Conservation (phyloP, 2,113 vertebrate genomes). For the Recurvirostra avosetta region DNA sequence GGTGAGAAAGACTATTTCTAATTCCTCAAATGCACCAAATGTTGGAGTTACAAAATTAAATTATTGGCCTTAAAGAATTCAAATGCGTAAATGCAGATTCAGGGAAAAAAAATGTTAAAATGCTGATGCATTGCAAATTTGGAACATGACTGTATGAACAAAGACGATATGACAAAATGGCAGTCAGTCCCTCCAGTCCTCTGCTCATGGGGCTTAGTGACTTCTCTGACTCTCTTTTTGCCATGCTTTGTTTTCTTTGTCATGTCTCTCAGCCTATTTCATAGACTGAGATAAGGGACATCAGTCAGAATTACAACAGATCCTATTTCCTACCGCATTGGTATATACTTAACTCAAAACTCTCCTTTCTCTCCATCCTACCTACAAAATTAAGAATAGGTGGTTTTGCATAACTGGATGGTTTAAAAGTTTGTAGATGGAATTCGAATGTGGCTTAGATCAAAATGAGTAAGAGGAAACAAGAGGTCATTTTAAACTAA, state of each 20-base stretch:
- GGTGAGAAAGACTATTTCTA: neutral
- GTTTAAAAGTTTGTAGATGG: neutral
- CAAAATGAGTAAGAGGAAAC: neutral
- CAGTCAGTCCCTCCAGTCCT: neutral
- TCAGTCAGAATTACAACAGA: neutral
- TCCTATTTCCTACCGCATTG: neutral
- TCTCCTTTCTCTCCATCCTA: neutral
- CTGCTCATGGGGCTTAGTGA: neutral
- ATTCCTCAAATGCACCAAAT: neutral
- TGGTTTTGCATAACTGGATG: neutral
- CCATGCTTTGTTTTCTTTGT: neutral
- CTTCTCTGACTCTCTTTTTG: neutral
- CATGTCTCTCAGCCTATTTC: neutral
- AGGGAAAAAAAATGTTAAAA: neutral
- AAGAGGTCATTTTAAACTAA: neutral
- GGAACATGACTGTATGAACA: neutral
- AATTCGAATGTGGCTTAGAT: neutral
- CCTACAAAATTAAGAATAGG: neutral
- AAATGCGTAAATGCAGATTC: neutral
- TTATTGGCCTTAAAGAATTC: neutral
- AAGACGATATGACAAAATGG: neutral
- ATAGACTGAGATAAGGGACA: neutral
- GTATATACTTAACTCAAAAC: neutral
- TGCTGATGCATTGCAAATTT: neutral
- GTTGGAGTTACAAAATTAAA: neutral